Evolutionary conservation across 2,888 invertebrate species (phyloP).

Genomic region (Acronicta psi): DNA sequence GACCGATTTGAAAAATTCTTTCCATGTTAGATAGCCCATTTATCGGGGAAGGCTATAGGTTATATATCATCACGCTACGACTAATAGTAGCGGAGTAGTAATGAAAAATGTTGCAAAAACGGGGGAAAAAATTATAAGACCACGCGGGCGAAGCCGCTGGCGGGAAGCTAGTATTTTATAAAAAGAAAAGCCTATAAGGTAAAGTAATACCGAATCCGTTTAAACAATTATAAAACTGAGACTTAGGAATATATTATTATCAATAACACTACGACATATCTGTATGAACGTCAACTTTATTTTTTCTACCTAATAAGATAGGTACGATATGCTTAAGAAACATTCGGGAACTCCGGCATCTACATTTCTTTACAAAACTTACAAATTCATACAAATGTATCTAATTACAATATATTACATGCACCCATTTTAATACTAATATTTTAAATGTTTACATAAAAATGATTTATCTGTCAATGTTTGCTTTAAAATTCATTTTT

Average conservation of each 20-base stretch:
- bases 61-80: no score
- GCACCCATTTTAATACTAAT: conserved; percentile 37
- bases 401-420: conserved; percentile 50
- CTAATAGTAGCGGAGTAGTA: no score
- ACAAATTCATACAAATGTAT: conserved; percentile 52
- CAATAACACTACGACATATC: conserved; percentile 32
- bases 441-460: neutral
- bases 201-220: neutral
- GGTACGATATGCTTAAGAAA: conserved; percentile 24
- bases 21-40: no score
- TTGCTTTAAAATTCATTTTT: conserved; percentile 21
- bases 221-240: conserved; percentile 8
- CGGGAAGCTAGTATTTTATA: no score
- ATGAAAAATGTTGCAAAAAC: no score
- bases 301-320: conserved; percentile 13
- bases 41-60: no score
- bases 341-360: conserved; percentile 26
- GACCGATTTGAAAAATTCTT: no score
- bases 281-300: neutral
- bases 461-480: neutral
- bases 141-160: no score
- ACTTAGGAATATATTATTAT: conserved; percentile 10
- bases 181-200: no score
- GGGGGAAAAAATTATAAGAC: no score
- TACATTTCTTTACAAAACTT: conserved; percentile 32